phyloP scores from a whole-genome alignment of 2,888 invertebrate genomes.

The Patella depressa region DNA sequence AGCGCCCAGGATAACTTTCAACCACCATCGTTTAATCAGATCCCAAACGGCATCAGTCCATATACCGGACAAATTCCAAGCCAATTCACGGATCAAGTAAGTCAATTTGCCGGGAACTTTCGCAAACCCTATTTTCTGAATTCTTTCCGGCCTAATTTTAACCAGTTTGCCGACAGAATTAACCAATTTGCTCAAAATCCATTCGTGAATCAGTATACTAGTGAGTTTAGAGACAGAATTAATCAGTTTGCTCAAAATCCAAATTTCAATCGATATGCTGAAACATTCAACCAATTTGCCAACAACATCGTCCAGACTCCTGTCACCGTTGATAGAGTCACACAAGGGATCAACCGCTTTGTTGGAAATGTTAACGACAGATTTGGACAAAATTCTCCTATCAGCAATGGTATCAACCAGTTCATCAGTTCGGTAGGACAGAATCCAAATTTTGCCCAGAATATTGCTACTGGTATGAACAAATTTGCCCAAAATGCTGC shows the following conservation, averaged over 20 bases:
- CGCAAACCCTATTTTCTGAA: neutral
- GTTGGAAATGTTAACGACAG: neutral
- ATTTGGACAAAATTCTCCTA: neutral
- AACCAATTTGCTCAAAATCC: neutral
- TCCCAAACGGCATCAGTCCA: neutral
- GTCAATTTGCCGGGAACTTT: no score
- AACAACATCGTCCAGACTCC: neutral
- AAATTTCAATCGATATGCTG: neutral
- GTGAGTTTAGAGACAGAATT: neutral
- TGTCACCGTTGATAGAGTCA: neutral
- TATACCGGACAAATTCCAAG: neutral
- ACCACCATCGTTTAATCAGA: neutral
- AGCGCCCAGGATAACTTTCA: no score
- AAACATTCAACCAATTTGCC: neutral
- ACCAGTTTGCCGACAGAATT: neutral
- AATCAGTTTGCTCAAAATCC: slow-evolving; percentile 1
- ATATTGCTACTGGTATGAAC: neutral
- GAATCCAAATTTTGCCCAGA: neutral
- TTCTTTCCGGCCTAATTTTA: neutral
- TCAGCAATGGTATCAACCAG: neutral
- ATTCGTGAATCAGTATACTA: neutral
- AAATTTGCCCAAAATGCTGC: neutral
- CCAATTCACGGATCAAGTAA: no score
- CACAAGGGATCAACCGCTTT: neutral
- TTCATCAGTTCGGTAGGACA: neutral